Percentiles rank a stretch among this genome's conserved stretches.
These are phyloP conservation scores for Leptopilina clavipes DNA, from an alignment of 1,140 invertebrate genomes.

Conservation along the genomic window DNA sequence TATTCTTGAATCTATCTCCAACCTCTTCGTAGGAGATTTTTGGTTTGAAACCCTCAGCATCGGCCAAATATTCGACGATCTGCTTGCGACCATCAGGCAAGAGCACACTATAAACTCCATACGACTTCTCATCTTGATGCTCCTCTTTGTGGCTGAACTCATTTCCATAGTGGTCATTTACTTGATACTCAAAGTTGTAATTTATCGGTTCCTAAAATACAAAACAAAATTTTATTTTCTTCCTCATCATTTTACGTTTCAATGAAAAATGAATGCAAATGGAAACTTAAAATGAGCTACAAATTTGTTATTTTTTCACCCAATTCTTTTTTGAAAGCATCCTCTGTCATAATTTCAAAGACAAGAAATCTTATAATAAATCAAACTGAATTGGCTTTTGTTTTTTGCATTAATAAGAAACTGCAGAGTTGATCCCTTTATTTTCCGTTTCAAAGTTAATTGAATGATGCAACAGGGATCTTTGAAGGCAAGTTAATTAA, in stretches of 20 bases:
- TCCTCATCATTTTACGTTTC: too few relatives aligned
- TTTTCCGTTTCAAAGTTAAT: not conserved
- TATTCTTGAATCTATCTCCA: slow-evolving; percentile 42
- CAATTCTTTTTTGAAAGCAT: not conserved
- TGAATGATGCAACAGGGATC: not conserved
- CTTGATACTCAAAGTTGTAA: slow-evolving; percentile 85
- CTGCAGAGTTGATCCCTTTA: not conserved
- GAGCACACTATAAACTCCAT: slow-evolving; percentile 83
- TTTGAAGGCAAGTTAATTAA: slow-evolving; percentile 10
- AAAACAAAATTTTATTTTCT: slow-evolving; percentile 38
- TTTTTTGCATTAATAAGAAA: slow-evolving; percentile 1
- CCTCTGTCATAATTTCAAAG: not conserved
- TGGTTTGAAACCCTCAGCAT: slow-evolving; percentile 85
- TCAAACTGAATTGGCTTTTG: not conserved
- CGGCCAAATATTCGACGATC: slow-evolving; percentile 86
- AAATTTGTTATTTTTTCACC: too few relatives aligned
- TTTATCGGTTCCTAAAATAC: slow-evolving; percentile 78
- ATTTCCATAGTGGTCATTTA: slow-evolving; percentile 82
- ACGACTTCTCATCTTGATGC: slow-evolving; percentile 79
- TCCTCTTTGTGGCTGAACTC: slow-evolving; percentile 84
- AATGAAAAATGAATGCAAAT: not conserved
- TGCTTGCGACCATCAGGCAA: slow-evolving; percentile 86
- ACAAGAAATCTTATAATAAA: not conserved
- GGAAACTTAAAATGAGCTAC: too few relatives aligned
- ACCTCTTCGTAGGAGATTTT: slow-evolving; percentile 83